These are phyloP conservation scores for Lemur catta DNA, from an alignment of 2,797 vertebrate genomes.

Conservation along the genomic window DNA sequence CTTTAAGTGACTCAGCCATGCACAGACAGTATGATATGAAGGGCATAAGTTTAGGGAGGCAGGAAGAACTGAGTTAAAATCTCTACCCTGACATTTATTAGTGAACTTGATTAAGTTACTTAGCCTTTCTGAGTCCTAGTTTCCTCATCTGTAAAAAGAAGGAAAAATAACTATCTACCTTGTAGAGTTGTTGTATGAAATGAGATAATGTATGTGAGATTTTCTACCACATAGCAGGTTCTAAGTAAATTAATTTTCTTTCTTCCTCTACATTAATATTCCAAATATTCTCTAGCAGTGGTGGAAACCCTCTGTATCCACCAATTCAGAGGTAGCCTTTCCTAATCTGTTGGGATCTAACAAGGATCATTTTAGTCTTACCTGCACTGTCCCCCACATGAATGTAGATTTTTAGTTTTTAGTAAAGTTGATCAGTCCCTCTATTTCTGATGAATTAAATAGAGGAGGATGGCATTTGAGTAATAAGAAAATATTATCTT, in stretches of 20 bases:
- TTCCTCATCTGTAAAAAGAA: neutral
- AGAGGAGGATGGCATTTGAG: neutral
- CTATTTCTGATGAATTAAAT: conserved; percentile 2
- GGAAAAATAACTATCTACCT: neutral
- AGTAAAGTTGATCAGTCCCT: neutral
- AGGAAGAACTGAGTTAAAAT: neutral
- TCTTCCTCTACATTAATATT: neutral
- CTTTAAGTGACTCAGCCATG: neutral
- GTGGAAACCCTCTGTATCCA: neutral
- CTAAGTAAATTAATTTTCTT: neutral
- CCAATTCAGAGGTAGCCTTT: neutral
- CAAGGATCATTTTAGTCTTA: neutral
- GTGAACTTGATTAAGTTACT: neutral
- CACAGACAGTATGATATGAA: neutral
- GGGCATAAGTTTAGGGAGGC: neutral
- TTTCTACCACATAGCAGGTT: neutral
- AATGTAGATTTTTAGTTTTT: neutral
- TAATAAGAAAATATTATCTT: neutral
- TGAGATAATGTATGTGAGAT: neutral
- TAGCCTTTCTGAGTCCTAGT: neutral
- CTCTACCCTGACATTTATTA: neutral
- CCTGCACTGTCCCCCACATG: neutral
- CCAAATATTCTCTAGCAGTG: neutral
- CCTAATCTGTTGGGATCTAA: neutral
- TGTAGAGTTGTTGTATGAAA: neutral